phyloP scores from a whole-genome alignment of 2,888 invertebrate species.

The Ephialtes manifestator region DNA sequence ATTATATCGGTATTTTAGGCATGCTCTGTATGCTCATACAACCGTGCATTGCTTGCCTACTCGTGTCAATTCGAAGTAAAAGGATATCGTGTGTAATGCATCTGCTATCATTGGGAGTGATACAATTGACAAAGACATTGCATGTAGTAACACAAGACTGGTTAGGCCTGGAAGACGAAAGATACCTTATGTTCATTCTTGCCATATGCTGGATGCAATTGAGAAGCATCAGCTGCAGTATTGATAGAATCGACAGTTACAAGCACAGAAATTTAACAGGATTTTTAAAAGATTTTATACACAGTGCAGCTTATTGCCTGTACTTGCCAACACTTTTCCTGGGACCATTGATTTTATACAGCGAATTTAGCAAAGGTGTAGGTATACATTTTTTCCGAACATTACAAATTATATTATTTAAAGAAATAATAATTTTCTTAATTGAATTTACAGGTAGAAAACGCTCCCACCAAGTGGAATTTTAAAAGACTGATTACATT shows the following conservation, averaged over 20 bases:
- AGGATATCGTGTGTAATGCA: constrained; percentile 88
- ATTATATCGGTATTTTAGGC: constrained; percentile 87
- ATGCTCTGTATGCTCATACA: constrained; percentile 87
- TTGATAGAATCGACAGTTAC: constrained; percentile 87
- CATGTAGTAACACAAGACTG: constrained; percentile 87
- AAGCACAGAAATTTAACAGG: constrained; percentile 77
- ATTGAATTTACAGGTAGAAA: constrained; percentile 78
- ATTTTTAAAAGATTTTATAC: constrained; percentile 87
- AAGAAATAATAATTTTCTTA: neutral
- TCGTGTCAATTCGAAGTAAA: constrained; percentile 87
- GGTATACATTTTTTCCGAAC: constrained; percentile 61
- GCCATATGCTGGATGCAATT: constrained; percentile 91
- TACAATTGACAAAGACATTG: constrained; percentile 86
- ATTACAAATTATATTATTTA: neutral
- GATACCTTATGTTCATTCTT: constrained; percentile 87
- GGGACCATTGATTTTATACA: constrained; percentile 94
- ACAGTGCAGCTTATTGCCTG: constrained; percentile 89
- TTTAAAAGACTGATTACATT: constrained; percentile 71
- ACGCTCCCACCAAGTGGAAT: constrained; percentile 83
- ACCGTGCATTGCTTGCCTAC: constrained; percentile 87
- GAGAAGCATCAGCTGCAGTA: constrained; percentile 92
- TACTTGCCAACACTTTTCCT: constrained; percentile 94
- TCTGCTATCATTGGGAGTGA: constrained; percentile 86
- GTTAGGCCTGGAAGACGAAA: constrained; percentile 86
- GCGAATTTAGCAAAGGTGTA: constrained; percentile 89